Evolutionary conservation across 2,888 invertebrate genomes (phyloP), one percentile per base, ranked within the genome.

Genomic region (Andrena chrysosceles): DNA sequence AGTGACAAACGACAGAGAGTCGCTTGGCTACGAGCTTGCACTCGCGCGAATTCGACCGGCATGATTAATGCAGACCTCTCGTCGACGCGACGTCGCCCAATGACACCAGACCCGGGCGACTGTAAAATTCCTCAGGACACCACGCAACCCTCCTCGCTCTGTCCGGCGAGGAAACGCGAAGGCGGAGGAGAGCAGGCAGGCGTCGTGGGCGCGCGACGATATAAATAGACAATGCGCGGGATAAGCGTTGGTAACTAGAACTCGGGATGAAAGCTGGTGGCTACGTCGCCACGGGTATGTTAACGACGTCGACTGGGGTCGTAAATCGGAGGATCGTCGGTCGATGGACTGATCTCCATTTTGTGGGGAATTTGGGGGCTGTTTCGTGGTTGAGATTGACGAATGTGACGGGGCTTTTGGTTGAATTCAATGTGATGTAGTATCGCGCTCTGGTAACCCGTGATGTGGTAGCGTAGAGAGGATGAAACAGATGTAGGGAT

Each of bases 141-240:
- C 52, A n/a, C 63, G 66, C 59, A 67, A 73, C 81, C 67, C 76
- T 60, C 74, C 62, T 48, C 20, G 31, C 20, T 66, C 31, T 64
- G 68, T 23, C 59, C 68, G 16, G 52, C 68, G 77, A 77, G 66
- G 63, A 49, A 52, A 60, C 16, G 48, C n/a, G n/a, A 35, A 42
- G 49, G 42, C 52, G 70, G 56, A 33, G 62, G 29, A 67, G 52
- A 59, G 26, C 6, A 20, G 62, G 26, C 6, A 20, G 42, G 54
- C 69, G 59, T 42, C 23, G 79, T 56, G 63, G 42, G 69, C 78
- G 82, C 77, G 77, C 76, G 84, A 81, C 81, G 81, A 81, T 91
- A 92, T 92, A 91, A 92, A 92, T 92, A 92, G 91, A 91, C 90
- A 91, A 91, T 87, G 86, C 87, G 80, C 81, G 85, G 89, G 88